Evolutionary conservation across 2,113 vertebrate genomes (phyloP).

Genomic region (Saccopteryx bilineata): DNA sequence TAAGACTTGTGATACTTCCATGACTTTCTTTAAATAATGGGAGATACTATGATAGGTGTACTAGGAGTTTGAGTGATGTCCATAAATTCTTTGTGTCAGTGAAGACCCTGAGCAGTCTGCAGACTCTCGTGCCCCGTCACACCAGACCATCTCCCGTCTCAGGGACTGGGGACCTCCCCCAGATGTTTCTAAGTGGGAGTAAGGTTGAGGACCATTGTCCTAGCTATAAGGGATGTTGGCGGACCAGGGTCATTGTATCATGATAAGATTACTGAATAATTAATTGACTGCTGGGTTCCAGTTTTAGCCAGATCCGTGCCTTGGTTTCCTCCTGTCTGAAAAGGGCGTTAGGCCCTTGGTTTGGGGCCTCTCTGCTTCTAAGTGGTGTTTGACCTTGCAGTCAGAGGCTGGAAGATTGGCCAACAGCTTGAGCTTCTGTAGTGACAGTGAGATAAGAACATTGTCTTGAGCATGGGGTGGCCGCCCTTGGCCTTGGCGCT

Average conservation of each 20-base stretch:
- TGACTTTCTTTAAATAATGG: neutral
- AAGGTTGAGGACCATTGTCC: neutral
- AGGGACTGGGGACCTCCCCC: neutral
- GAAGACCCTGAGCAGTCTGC: too few relatives aligned
- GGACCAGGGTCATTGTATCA: neutral
- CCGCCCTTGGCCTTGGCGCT: rapidly evolving
- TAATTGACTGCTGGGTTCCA: neutral
- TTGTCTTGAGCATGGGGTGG: rapidly evolving
- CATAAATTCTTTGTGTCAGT: neutral
- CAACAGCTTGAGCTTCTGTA: rapidly evolving
- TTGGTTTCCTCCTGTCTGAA: neutral
- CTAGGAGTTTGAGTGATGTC: neutral
- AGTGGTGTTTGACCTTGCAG: neutral
- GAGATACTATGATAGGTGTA: neutral
- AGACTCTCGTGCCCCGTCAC: rapidly evolving
- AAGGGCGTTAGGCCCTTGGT: too few relatives aligned
- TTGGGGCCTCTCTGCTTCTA: neutral
- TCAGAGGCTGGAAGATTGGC: neutral
- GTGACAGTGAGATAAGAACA: rapidly evolving
- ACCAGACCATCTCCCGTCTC: neutral
- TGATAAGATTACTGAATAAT: neutral
- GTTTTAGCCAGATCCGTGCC: neutral
- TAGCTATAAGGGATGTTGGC: neutral
- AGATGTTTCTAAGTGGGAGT: neutral
- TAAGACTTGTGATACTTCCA: neutral